Percentiles rank a stretch among this genome's conserved stretches.
Conservation (phyloP, 2,797 vertebrate species). For the Delichon dasypus region DNA sequence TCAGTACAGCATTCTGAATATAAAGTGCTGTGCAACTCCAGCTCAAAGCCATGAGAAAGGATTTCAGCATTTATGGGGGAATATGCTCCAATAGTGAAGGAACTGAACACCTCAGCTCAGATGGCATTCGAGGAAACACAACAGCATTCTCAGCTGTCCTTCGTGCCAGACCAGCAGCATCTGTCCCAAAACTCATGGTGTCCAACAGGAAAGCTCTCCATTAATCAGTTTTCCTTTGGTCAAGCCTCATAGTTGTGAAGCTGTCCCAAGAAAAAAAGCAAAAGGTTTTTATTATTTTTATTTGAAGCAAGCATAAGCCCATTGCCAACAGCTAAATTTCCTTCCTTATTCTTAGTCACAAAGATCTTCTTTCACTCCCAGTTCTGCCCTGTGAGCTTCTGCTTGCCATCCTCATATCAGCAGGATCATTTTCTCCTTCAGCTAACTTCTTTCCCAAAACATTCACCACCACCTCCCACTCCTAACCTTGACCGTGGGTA, state of each 20-base stretch:
- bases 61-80: background rate
- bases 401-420: background rate
- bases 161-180: background rate
- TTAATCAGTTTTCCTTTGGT: background rate
- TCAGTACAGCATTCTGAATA: conserved; percentile 39
- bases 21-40: conserved; percentile 5
- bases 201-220: background rate
- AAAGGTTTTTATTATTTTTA: background rate
- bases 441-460: background rate
- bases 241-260: background rate
- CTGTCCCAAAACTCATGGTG: background rate
- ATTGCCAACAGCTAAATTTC: background rate
- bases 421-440: background rate
- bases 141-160: background rate
- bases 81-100: background rate
- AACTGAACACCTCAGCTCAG: background rate
- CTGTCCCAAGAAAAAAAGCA: background rate
- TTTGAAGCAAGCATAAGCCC: background rate
- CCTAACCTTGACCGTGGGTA: background rate
- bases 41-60: background rate
- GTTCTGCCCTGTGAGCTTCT: background rate
- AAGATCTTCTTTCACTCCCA: background rate
- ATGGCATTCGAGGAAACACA: background rate
- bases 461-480: background rate
- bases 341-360: background rate